phyloP scores from a whole-genome alignment of 2,888 invertebrate species.

The Hypselothyrea guttata region DNA sequence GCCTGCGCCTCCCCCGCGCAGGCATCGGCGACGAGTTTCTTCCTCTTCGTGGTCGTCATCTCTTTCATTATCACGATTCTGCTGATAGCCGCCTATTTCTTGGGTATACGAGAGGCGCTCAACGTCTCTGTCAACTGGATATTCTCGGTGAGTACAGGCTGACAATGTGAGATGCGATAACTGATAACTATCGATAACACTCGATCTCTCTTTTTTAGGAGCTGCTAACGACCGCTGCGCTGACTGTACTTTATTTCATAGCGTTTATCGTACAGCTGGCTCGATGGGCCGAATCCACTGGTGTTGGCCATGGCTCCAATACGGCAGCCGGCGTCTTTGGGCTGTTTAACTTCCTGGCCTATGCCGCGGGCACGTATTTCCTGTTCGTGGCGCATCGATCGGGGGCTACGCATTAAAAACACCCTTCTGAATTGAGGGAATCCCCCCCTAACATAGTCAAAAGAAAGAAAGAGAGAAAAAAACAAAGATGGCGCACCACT shows the following conservation, averaged over 20 bases:
- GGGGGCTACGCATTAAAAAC: constrained; percentile 79
- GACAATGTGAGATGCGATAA: background rate
- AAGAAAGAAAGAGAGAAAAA: background rate
- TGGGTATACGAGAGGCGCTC: constrained; percentile 90
- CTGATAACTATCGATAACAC: background rate
- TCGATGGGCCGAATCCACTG: constrained; percentile 83
- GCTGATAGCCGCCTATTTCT: constrained; percentile 90
- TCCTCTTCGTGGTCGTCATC: constrained; percentile 91
- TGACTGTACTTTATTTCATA: constrained; percentile 88
- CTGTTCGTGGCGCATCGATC: constrained; percentile 89
- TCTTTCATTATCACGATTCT: constrained; percentile 92
- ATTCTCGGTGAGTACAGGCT: constrained; percentile 87
- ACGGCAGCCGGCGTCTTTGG: constrained; percentile 93
- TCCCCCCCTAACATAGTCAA: too few species aligned
- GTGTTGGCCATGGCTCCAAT: constrained; percentile 83
- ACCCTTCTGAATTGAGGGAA: too few species aligned
- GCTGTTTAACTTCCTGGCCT: constrained; percentile 90
- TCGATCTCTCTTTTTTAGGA: constrained; percentile 85
- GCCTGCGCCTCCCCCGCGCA: constrained; percentile 88
- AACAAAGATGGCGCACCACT: constrained; percentile 8
- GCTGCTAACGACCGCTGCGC: constrained; percentile 88
- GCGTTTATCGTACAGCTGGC: constrained; percentile 91
- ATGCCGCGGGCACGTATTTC: constrained; percentile 89
- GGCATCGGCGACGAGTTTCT: constrained; percentile 88
- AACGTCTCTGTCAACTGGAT: constrained; percentile 92